Conservation (phyloP, 2,113 vertebrate species). For the Poicephalus meyeri region DNA sequence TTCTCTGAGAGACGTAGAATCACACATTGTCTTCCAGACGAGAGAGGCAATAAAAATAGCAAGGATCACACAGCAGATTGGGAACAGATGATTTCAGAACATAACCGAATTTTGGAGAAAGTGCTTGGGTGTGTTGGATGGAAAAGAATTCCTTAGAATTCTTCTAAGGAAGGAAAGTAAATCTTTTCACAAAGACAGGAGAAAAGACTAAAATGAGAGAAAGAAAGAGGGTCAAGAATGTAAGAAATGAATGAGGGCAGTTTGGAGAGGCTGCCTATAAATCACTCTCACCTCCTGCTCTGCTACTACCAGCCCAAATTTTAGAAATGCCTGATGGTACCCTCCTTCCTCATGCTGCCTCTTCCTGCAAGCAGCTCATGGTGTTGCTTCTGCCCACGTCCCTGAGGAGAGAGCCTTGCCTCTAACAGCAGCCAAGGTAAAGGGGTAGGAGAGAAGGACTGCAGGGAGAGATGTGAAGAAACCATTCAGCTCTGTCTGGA, state of each 20-base stretch:
- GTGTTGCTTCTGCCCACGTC: not conserved
- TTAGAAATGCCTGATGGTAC: not conserved
- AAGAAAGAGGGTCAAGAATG: not conserved
- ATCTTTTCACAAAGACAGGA: not conserved
- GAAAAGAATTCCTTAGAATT: not conserved
- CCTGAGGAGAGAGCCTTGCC: not conserved
- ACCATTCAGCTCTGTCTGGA: constrained; percentile 44
- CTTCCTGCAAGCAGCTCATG: not conserved
- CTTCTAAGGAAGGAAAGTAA: not conserved
- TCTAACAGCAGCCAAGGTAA: not conserved
- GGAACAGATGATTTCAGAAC: not conserved
- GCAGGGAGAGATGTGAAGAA: not conserved
- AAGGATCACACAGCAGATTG: not conserved
- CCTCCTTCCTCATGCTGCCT: not conserved
- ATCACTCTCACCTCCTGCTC: not conserved
- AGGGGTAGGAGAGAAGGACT: not conserved
- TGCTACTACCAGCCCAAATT: not conserved
- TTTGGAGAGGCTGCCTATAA: not conserved
- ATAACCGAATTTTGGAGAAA: not conserved
- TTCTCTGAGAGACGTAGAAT: not conserved
- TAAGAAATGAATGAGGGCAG: not conserved
- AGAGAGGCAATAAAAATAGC: not conserved
- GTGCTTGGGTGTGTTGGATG: not conserved
- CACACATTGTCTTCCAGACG: not conserved
- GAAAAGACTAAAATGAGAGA: not conserved